Evolutionary conservation across 2,888 invertebrate genomes (phyloP), one percentile per base, ranked within the genome.

Genomic region (Agrochola lychnidis): DNA sequence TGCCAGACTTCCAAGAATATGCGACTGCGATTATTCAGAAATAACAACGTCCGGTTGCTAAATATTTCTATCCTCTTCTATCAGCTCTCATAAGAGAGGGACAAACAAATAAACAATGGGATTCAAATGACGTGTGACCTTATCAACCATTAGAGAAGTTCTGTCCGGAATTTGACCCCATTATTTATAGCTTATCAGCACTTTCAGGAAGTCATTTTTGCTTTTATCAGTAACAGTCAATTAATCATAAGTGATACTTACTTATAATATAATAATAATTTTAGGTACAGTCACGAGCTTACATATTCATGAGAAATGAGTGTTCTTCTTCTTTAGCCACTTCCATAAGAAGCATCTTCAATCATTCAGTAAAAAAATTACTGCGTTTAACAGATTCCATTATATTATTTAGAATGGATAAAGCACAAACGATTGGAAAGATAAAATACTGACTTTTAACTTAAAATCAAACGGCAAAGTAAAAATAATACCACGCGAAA

Each of bases 1-100:
- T 2, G 2, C n/a, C n/a, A 10, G 16, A 61, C 48, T 74, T 45
- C n/a, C 12, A 30, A 53, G 51, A 75, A 62, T 4, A 5, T 16
- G 2, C 30, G 40, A 53, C 73, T 42, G 14, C 30, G 10, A 61
- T 22, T 61, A 30, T 42, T 59, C 22, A 73, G 45, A 59, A 40
- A 40, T 48, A 75, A 40, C 45, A 74, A 51, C 53, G 19, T 22
- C 16, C 14, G 14, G 10, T 53, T 61, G 22, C 22, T 30, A 10
- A 73, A 12, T 51, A 30, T 40, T 75, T 75, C 12, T 61, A 19
- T 61, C 57, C 25, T 5, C 36, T 74, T 76, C 59, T 51, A 30
- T 51, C 12, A 42, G 40, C 25, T 12, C 22, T 42, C 40, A 9
- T 61, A 42, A n/a, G 73, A 73, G 16, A 48, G 16, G 7, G 48